Conservation (phyloP, 2,797 vertebrate genomes). For the Rhinophrynus dorsalis region DNA sequence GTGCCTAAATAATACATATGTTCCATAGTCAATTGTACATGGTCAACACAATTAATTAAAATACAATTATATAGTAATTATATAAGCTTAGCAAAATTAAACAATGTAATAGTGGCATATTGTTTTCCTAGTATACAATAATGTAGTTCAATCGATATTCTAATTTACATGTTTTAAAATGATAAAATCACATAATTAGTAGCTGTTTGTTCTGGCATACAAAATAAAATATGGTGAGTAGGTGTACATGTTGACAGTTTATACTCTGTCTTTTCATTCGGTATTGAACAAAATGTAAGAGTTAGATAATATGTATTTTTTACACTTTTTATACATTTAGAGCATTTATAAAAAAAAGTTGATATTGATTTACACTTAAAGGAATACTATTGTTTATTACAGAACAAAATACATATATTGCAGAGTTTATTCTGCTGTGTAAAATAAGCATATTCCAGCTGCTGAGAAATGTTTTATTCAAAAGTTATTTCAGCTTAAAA, state of each 20-base stretch:
- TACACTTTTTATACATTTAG: neutral
- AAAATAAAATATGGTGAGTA: constrained; percentile 20
- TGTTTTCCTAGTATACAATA: neutral
- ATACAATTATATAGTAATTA: no score
- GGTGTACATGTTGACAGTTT: constrained; percentile 29
- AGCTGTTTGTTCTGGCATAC: constrained; percentile 31
- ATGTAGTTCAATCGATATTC: neutral
- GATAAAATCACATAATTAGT: neutral
- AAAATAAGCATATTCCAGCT: no score
- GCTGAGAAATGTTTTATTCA: no score
- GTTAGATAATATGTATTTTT: neutral
- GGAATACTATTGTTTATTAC: no score
- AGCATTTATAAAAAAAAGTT: constrained; percentile 24
- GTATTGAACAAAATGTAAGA: constrained; percentile 5
- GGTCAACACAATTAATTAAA: no score
- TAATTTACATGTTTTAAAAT: neutral
- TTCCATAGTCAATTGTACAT: no score
- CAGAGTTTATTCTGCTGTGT: no score
- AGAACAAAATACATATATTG: no score
- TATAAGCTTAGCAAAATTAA: no score
- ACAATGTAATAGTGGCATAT: no score
- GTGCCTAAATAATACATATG: no score
- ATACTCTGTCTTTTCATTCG: constrained; percentile 15
- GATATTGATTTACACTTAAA: constrained; percentile 2
- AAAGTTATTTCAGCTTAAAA: no score